phyloP scores from a whole-genome alignment of 2,888 invertebrate genomes.

The Dryadula phaetusa region DNA sequence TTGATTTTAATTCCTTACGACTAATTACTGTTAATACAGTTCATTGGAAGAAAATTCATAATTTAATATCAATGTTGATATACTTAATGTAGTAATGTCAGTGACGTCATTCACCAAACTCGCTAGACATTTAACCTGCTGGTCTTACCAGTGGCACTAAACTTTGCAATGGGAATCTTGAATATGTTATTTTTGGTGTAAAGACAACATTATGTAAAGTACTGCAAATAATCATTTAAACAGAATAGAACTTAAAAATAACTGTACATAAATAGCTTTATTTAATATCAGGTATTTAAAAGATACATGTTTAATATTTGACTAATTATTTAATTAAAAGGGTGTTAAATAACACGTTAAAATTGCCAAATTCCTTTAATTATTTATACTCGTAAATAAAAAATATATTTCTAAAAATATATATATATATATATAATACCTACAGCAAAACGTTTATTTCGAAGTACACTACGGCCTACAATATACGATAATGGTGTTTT shows the following conservation, averaged over 20 bases:
- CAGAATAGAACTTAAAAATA: no score
- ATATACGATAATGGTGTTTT: neutral
- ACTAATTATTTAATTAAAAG: no score
- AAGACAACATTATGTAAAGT: neutral
- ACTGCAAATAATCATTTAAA: neutral
- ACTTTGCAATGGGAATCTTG: neutral
- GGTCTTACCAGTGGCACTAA: neutral
- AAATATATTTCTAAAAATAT: neutral
- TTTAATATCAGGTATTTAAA: no score
- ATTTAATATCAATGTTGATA: neutral
- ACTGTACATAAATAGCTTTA: no score
- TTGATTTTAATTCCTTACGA: neutral
- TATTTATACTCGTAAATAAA: no score
- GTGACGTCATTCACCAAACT: slow-evolving; percentile 21
- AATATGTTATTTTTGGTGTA: neutral
- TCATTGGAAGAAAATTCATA: neutral
- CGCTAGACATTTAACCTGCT: neutral
- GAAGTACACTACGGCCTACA: neutral
- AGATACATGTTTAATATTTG: no score
- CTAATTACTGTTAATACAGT: neutral
- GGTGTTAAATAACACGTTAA: no score
- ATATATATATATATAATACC: neutral
- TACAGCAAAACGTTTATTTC: neutral
- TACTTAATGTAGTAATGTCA: neutral
- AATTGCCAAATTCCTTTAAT: no score